phyloP scores from a whole-genome alignment of 2,888 invertebrate species.

The Minunthozetes semirufus region DNA sequence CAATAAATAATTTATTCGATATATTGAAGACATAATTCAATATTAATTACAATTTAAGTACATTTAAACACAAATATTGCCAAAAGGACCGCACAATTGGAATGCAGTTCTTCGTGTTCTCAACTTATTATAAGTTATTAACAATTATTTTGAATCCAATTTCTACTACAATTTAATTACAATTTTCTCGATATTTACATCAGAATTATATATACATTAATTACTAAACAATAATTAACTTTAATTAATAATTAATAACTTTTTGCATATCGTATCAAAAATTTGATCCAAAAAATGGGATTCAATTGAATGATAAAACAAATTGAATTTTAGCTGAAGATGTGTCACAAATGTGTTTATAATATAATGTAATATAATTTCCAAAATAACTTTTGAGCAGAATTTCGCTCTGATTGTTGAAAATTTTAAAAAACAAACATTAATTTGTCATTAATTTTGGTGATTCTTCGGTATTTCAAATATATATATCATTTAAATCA shows the following conservation, averaged over 20 bases:
- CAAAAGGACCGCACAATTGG: background rate
- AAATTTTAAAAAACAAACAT: too few species aligned
- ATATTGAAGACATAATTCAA: slow-evolving; percentile 15
- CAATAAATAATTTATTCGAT: slow-evolving; percentile 10
- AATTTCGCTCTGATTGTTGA: too few species aligned
- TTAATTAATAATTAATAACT: background rate
- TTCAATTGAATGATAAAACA: slow-evolving; percentile 17
- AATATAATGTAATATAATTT: too few species aligned
- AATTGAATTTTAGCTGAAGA: slow-evolving; percentile 16
- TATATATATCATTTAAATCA: too few species aligned
- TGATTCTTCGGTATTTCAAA: too few species aligned
- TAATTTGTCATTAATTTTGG: too few species aligned
- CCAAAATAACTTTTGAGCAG: too few species aligned
- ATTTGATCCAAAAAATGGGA: slow-evolving; percentile 19
- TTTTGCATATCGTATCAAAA: slow-evolving; percentile 28
- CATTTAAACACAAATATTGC: slow-evolving; percentile 28
- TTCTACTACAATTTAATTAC: slow-evolving; percentile 26
- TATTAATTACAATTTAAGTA: slow-evolving; percentile 20
- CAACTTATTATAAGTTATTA: background rate
- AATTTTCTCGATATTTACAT: slow-evolving; percentile 17
- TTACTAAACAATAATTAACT: background rate
- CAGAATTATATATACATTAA: background rate
- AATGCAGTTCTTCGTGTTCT: background rate
- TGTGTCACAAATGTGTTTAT: too few species aligned
- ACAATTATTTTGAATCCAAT: slow-evolving; percentile 2